These are phyloP conservation scores for Nothobranchius kuhntae DNA, from an alignment of 2,113 vertebrate genomes.

Conservation along the genomic window DNA sequence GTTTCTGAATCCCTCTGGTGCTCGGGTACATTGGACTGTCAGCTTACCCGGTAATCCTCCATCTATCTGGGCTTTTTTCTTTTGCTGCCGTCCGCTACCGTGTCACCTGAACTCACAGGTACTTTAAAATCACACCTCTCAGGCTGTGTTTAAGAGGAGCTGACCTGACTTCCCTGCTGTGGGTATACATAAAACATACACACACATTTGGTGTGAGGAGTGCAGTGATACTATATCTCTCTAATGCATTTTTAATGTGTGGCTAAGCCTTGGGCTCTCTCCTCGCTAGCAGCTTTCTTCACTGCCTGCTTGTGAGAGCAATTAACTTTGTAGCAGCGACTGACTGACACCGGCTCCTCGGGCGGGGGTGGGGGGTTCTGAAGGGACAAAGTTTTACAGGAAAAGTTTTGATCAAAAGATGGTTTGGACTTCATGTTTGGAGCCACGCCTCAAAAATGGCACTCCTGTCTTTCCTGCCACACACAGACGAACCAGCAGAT, in stretches of 20 bases:
- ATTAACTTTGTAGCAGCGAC: conserved; percentile 12
- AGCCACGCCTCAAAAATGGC: conserved; percentile 61
- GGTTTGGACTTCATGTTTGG: conserved; percentile 10
- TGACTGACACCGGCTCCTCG: conserved; percentile 23
- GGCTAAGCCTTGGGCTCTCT: conserved; percentile 40
- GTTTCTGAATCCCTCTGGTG: conserved; percentile 33
- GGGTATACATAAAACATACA: conserved; percentile 1
- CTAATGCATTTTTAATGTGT: conserved; percentile 74
- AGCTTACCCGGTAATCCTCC: conserved; percentile 36
- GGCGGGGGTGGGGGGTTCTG: background rate
- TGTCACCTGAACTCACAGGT: conserved; percentile 7
- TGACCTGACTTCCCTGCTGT: conserved; percentile 9
- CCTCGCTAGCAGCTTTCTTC: conserved; percentile 27
- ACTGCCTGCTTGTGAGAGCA: conserved; percentile 1
- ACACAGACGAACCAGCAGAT: conserved; percentile 89
- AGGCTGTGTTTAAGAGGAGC: conserved; percentile 11
- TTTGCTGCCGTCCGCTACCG: no score
- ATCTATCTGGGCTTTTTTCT: conserved; percentile 17
- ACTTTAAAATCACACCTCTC: background rate
- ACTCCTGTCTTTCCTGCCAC: conserved; percentile 72
- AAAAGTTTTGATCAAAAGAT: background rate
- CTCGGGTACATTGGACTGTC: conserved; percentile 35
- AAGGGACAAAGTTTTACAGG: background rate
- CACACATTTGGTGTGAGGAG: conserved; percentile 7
- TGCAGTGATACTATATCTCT: conserved; percentile 72